A percentile compares a stretch with the other conserved stretches of the same genome.
phyloP scores from a whole-genome alignment of 64 coral and sea anemone species.

The Montipora efflorescens region DNA sequence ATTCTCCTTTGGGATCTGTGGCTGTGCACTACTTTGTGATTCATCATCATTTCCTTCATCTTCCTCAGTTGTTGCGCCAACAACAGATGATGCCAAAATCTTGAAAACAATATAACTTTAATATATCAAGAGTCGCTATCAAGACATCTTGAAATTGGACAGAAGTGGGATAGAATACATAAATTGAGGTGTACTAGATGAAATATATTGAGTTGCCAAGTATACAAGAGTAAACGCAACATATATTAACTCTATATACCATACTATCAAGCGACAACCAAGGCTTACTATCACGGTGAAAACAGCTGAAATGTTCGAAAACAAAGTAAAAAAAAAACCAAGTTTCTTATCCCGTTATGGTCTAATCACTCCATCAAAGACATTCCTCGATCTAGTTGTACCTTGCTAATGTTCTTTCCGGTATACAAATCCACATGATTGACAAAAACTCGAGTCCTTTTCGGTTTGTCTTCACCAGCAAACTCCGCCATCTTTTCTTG shows the following conservation, averaged over 20 bases:
- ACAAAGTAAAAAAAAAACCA: no score
- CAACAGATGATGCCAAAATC: slow-evolving; percentile 81
- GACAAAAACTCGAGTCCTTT: slow-evolving; percentile 82
- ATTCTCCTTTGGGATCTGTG: slow-evolving; percentile 80
- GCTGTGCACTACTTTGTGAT: slow-evolving; percentile 75
- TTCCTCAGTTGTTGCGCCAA: slow-evolving; percentile 91
- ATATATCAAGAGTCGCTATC: no score
- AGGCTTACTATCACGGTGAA: no score
- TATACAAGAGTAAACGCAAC: no score
- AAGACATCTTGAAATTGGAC: no score
- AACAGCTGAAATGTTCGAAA: no score
- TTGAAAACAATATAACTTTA: background rate
- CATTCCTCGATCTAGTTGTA: slow-evolving; percentile 8
- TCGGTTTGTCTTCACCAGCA: slow-evolving; percentile 61
- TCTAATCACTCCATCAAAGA: background rate
- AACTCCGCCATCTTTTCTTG: slow-evolving; percentile 88
- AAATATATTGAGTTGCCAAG: no score
- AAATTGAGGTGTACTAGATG: no score
- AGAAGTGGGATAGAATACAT: no score
- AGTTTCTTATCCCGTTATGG: no score
- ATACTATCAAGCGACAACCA: no score
- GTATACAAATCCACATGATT: slow-evolving; percentile 96
- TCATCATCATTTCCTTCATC: slow-evolving; percentile 92
- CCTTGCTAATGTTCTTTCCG: slow-evolving; percentile 97
- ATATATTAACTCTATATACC: no score